Conservation (phyloP, 1,140 invertebrate species). For the Caerostris darwini region DNA sequence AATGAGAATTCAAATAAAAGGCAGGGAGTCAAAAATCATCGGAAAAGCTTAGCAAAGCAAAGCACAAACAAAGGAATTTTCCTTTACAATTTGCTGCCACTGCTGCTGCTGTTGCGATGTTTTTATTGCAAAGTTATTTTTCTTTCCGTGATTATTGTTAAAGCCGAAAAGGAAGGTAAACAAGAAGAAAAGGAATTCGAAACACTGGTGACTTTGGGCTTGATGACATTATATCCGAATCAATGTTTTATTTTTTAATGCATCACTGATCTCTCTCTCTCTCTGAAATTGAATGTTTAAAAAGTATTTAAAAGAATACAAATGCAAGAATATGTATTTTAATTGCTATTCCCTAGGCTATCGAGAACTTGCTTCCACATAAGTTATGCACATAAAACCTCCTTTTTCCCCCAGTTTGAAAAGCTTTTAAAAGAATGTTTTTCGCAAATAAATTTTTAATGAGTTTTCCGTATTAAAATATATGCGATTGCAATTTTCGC, state of each 20-base stretch:
- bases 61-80: background rate
- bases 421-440: background rate
- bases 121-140: conserved; percentile 26
- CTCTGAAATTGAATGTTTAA: background rate
- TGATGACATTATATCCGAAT: conserved; percentile 36
- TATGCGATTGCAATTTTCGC: conserved; percentile 1
- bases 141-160: conserved; percentile 19
- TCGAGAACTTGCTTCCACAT: background rate
- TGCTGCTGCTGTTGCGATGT: background rate
- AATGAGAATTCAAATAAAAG: conserved; percentile 63
- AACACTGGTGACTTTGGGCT: conserved; percentile 31
- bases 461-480: conserved; percentile 39
- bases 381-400: conserved; percentile 20
- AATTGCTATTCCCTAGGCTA: conserved; percentile 58
- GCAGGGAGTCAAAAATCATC: conserved; percentile 47
- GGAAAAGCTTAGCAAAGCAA: conserved; percentile 14
- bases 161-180: conserved; percentile 18
- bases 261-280: background rate
- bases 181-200: conserved; percentile 5
- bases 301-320: conserved; percentile 26
- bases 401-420: background rate
- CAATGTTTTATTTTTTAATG: conserved; percentile 1
- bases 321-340: conserved; percentile 36
- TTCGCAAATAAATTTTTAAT: conserved; percentile 38
- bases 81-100: background rate